Evolutionary conservation across 1,140 invertebrate species (phyloP), one percentile per base, ranked within the genome.

Genomic region (Sinonovacula constricta): DNA sequence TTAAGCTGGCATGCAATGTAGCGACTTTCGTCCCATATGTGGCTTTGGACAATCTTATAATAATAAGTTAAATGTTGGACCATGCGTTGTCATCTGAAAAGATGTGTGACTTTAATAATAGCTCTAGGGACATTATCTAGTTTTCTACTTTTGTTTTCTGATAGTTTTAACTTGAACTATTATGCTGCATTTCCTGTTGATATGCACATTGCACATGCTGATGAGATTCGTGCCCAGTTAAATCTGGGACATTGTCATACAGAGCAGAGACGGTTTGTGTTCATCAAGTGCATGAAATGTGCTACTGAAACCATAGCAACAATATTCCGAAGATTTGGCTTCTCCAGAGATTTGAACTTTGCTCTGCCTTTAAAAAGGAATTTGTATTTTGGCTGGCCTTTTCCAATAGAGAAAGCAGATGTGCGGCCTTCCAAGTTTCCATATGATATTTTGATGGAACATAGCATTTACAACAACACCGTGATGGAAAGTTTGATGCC

Each of bases 341-440:
- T 83, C 33, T 39, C 36, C 5, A 63, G 83, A 3, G 81, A 86
- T 36, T 57, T 86, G 10, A 80, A 80, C 18, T 82, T 85, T 77
- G 83, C 83, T 5, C 57, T 82, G 2, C 86, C 86, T 1, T 45
- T 84, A 1, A 74, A 74, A 5, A 28, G 70, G 1, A 68, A 70
- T 15, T 59, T 86, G 3, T 85, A 86, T 69, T 77, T 88, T 0
- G 87, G 87, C 15, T 89, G 88, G 88, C 88, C 88, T 0, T 87
- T 77, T 56, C 80, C 68, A 12, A 75, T 88, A 49, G 81, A 84
- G 30, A 24, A 68, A 0, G 33, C 12, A 14, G 80, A 87, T 56
- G 72, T 80, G 26, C 56, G 81, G 22, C 82, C 78, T 4, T 83
- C 86, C 5, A 68, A 80, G 22, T 36, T 62, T n/a, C 72, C 51